phyloP scores from a whole-genome alignment of 2,797 vertebrate genomes.

The Catharus ustulatus region DNA sequence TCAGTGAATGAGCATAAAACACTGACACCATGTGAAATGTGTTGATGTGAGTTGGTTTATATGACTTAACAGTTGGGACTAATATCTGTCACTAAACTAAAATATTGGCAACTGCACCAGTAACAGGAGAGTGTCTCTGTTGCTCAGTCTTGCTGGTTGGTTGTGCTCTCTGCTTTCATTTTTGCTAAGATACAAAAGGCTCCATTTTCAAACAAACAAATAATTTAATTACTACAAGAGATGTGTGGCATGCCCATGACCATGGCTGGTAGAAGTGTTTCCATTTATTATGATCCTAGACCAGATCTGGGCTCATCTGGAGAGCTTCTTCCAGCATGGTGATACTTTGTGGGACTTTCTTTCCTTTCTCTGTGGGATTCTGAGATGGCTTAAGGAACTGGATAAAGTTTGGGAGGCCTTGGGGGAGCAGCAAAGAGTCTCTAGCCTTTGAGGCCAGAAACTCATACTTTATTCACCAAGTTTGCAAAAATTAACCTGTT shows the following conservation, averaged over 20 bases:
- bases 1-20: background rate
- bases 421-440: background rate
- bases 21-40: background rate
- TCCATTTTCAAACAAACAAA: background rate
- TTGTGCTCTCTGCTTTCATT: background rate
- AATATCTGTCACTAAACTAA: constrained; percentile 35
- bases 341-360: background rate
- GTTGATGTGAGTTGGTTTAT: background rate
- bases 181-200: background rate
- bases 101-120: background rate
- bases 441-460: background rate
- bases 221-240: background rate
- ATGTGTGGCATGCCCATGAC: background rate
- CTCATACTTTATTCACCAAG: background rate
- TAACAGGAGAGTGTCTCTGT: background rate
- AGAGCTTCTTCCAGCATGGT: background rate
- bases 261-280: background rate
- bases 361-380: background rate
- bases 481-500: background rate
- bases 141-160: background rate
- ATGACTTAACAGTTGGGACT: constrained; percentile 1
- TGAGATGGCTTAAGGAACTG: background rate
- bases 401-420: background rate
- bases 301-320: background rate
- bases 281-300: background rate